phyloP scores from a whole-genome alignment of 2,113 vertebrate species.

The Albula glossodonta region DNA sequence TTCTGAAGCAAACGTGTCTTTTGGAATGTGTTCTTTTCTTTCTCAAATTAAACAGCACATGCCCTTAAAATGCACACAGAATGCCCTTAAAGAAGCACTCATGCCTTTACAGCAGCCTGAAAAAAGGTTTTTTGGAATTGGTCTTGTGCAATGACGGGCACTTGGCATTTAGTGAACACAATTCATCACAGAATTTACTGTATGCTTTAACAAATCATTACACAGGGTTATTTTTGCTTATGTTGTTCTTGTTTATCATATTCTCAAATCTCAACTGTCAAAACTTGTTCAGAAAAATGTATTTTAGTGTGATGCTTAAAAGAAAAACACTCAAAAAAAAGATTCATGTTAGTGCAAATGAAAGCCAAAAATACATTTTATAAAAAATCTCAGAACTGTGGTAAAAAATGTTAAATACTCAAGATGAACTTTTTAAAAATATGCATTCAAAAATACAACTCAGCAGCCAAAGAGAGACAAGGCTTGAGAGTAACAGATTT shows the following conservation, averaged over 20 bases:
- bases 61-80: too few relatives aligned
- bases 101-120: neutral
- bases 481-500: conserved; percentile 26
- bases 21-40: too few relatives aligned
- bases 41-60: too few relatives aligned
- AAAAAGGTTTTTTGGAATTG: too few relatives aligned
- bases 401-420: neutral
- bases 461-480: conserved; percentile 34
- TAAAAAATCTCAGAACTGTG: neutral
- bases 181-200: neutral
- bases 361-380: neutral
- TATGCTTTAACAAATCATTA: neutral
- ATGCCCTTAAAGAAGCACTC: neutral
- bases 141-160: too few relatives aligned
- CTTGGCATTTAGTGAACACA: too few relatives aligned
- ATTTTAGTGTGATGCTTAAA: neutral
- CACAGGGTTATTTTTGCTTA: neutral
- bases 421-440: conserved; percentile 38
- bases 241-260: neutral
- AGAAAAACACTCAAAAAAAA: neutral
- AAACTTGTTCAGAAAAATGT: neutral
- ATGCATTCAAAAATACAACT: conserved; percentile 39
- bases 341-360: neutral
- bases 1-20: too few relatives aligned
- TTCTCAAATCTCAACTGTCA: neutral